phyloP scores from a whole-genome alignment of 2,888 invertebrate species.

The Lepidocyrtoides sp. region DNA sequence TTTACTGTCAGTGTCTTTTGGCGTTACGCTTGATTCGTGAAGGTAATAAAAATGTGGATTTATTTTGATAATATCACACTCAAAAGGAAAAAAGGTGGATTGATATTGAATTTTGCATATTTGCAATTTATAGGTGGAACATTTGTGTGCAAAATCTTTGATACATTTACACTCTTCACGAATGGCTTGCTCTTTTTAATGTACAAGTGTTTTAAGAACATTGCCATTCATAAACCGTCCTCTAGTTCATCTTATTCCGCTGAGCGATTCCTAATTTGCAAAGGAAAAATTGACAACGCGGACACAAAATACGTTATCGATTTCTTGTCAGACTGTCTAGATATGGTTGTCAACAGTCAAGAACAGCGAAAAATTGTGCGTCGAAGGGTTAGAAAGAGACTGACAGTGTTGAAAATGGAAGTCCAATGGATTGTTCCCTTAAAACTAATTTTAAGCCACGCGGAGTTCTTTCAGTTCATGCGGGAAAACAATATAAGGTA shows the following conservation, averaged over 20 bases:
- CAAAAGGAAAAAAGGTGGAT: not conserved
- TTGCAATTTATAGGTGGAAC: slow-evolving; percentile 49
- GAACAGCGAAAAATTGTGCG: slow-evolving; percentile 69
- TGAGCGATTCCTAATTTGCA: slow-evolving; percentile 69
- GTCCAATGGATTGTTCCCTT: slow-evolving; percentile 64
- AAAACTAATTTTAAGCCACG: slow-evolving; percentile 60
- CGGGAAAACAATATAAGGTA: slow-evolving; percentile 68
- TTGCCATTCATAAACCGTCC: slow-evolving; percentile 65
- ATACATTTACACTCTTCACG: slow-evolving; percentile 65
- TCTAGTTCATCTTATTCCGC: slow-evolving; percentile 49
- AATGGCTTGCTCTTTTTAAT: slow-evolving; percentile 63
- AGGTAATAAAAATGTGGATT: slow-evolving; percentile 19
- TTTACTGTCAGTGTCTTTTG: slow-evolving; percentile 60
- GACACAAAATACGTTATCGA: slow-evolving; percentile 55
- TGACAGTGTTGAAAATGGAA: slow-evolving; percentile 61
- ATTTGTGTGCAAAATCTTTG: slow-evolving; percentile 66
- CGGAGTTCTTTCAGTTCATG: slow-evolving; percentile 66
- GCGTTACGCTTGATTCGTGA: slow-evolving; percentile 58
- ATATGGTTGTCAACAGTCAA: slow-evolving; percentile 72
- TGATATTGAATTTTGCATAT: not conserved
- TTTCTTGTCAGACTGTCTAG: slow-evolving; percentile 63
- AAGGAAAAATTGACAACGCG: slow-evolving; percentile 62
- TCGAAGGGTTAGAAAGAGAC: slow-evolving; percentile 40
- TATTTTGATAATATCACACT: not conserved
- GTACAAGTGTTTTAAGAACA: slow-evolving; percentile 69